Percentiles rank a stretch among this genome's conserved stretches.
Evolutionary conservation across 1,140 invertebrate genomes (phyloP).

Genomic region (Euborellia annulipes): DNA sequence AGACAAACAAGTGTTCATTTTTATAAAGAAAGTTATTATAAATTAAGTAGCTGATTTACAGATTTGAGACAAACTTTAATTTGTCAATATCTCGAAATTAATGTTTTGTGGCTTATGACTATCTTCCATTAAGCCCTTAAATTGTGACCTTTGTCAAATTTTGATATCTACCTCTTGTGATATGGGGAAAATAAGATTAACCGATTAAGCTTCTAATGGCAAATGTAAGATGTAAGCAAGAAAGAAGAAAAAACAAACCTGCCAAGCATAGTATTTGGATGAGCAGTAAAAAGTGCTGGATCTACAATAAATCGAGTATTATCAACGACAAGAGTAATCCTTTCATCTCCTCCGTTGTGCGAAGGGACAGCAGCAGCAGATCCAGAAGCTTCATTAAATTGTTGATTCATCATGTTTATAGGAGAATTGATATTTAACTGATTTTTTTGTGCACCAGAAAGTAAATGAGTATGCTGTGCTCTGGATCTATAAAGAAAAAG

Average conservation of each 20-base stretch:
- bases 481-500: conserved; percentile 17
- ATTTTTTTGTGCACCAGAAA: conserved; percentile 1
- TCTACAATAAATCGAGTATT: conserved; percentile 85
- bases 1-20: too few species aligned
- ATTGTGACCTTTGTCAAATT: too few species aligned
- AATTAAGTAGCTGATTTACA: too few species aligned
- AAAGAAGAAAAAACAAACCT: conserved; percentile 34
- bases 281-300: conserved; percentile 74
- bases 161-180: too few species aligned
- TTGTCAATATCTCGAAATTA: too few species aligned
- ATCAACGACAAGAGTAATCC: conserved; percentile 84
- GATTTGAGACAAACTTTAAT: too few species aligned
- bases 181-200: too few species aligned
- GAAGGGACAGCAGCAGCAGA: conserved; percentile 25
- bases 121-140: too few species aligned
- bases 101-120: too few species aligned
- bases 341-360: conserved; percentile 41
- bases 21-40: too few species aligned
- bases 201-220: too few species aligned
- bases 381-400: conserved; percentile 18
- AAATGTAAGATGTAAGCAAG: too few species aligned
- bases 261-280: conserved; percentile 87
- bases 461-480: conserved; percentile 8
- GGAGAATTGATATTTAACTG: conserved; percentile 3
- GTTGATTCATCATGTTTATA: conserved; percentile 12